These are phyloP conservation scores for Stichopus horrens DNA, from an alignment of 53 echinoderm and acorn worm genomes.

Conservation along the genomic window DNA sequence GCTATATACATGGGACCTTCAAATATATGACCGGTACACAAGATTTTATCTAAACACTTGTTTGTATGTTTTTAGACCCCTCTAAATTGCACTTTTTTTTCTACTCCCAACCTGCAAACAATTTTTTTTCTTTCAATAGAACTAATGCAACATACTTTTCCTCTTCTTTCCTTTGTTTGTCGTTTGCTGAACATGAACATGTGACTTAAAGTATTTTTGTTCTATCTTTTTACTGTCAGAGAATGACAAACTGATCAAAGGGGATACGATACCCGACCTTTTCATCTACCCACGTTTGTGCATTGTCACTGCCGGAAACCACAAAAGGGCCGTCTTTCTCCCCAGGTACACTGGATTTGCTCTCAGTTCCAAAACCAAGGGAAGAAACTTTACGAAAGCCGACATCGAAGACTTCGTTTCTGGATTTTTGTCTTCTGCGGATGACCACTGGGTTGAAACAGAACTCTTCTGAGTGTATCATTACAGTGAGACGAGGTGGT, in stretches of 20 bases:
- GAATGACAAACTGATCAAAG: conserved; percentile 62
- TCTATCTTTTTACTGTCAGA: conserved; percentile 47
- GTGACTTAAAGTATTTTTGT: no score
- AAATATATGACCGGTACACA: no score
- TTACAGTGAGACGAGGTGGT: no score
- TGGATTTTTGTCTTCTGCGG: conserved; percentile 26
- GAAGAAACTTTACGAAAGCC: neutral
- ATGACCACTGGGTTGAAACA: conserved; percentile 45
- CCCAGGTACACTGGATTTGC: conserved; percentile 60
- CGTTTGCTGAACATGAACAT: no score
- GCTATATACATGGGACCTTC: no score
- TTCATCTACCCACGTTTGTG: conserved; percentile 89
- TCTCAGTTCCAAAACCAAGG: conserved; percentile 44
- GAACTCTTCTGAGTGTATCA: conserved; percentile 43
- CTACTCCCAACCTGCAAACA: no score
- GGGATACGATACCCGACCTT: conserved; percentile 76
- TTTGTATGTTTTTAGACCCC: no score
- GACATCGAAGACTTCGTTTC: conserved; percentile 13
- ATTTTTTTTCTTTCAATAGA: no score
- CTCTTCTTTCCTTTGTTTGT: no score
- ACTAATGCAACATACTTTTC: no score
- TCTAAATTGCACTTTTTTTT: no score
- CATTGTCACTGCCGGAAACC: conserved; percentile 69
- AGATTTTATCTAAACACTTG: no score
- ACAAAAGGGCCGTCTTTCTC: conserved; percentile 83